Evolutionary conservation across 2,797 vertebrate genomes (phyloP), one percentile per base, ranked within the genome.

Genomic region (Aeoliscus strigatus): DNA sequence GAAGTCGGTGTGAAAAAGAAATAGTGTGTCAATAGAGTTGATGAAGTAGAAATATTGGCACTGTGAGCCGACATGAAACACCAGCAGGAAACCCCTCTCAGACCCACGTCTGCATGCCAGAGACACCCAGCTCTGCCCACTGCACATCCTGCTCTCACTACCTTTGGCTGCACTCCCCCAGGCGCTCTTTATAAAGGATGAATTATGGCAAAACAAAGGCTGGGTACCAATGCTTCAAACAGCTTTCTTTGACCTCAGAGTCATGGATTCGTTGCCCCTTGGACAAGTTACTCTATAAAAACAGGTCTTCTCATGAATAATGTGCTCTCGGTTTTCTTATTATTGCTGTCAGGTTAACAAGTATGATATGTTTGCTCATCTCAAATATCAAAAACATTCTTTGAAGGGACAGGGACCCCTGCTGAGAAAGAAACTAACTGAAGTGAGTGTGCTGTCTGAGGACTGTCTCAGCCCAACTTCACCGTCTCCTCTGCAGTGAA

Each of bases 11-110:
- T 27, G 38, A 4, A 25, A 10, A 28, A 33, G 39, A 36, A 39
- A 33, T 41, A 46, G 39, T 16, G 11, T 8, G 33, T n/a, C n/a
- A 33, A 34, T 61, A 6, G 59, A 59, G 32, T 27, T 39, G 21
- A 44, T 47, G 38, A 50, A 66, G 27, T 17, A 41, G 40, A 77
- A 61, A 68, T 6, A 15, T 59, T 61, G 35, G 23, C 34, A 15
- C 42, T 32, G 56, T 52, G 30, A 56, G 48, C 58, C 57, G 47
- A 63, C 57, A 8, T 44, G 76, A 77, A 84, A 86, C 75, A 75
- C 18, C 33, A 48, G 36, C 60, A 76, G 79, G 75, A 83, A 82
- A 70, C 56, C 27, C 45, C 35, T 25, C 35, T 57, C 36, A 49
- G 47, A 54, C 55, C n/a, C 24, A 57, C 30, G 24, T 47, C 37